phyloP scores from a whole-genome alignment of 2,888 invertebrate genomes.

The Heliconius hortense region DNA sequence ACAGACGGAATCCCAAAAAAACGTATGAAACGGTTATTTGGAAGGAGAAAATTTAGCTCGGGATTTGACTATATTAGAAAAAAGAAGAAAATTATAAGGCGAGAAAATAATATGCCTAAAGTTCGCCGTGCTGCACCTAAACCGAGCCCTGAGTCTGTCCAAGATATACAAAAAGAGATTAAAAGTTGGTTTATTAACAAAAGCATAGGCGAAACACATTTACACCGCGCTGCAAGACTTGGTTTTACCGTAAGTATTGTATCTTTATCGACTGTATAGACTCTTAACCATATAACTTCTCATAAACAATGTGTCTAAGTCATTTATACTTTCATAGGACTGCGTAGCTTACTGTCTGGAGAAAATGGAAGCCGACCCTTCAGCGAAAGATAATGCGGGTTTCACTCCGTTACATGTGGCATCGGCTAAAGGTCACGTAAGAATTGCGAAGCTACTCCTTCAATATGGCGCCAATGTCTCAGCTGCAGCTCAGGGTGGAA shows the following conservation, averaged over 20 bases:
- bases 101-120: conserved; percentile 77
- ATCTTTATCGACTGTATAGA: not conserved
- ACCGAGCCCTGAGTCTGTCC: conserved; percentile 85
- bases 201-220: conserved; percentile 95
- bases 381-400: conserved; percentile 95
- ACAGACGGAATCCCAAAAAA: conserved; percentile 73
- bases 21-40: conserved; percentile 84
- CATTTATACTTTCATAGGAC: conserved; percentile 81
- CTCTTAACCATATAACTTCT: not conserved
- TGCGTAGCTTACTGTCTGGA: conserved; percentile 95
- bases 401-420: conserved; percentile 97
- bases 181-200: conserved; percentile 96
- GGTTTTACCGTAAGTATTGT: conserved; percentile 88
- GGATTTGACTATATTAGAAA: conserved; percentile 95
- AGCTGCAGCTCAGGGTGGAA: conserved; percentile 95
- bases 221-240: conserved; percentile 94
- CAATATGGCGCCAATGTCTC: conserved; percentile 96
- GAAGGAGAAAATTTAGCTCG: conserved; percentile 89
- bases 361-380: conserved; percentile 90
- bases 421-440: conserved; percentile 92
- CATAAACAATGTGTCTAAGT: conserved; percentile 14
- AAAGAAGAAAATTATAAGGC: conserved; percentile 88
- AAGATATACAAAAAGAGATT: conserved; percentile 92
- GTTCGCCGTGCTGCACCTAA: conserved; percentile 74
- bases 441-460: conserved; percentile 91